Percentiles rank a stretch among this genome's conserved stretches.
Conservation (phyloP, 2,888 invertebrate species). For the Melipona bicolor region DNA sequence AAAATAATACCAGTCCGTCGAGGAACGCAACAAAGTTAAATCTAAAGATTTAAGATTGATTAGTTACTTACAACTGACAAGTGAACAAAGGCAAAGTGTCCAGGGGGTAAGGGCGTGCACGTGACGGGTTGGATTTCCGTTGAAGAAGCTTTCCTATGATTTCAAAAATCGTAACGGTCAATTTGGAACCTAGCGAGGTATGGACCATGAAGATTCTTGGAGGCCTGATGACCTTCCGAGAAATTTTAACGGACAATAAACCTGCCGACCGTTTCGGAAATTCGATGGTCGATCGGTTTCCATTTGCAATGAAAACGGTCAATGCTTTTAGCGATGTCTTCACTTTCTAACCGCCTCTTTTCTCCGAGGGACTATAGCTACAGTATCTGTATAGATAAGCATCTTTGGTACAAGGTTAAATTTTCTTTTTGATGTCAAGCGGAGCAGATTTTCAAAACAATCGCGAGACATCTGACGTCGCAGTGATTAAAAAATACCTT, state of each 20-base stretch:
- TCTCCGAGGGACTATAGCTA: no score
- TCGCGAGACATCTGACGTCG: background rate
- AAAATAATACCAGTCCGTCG: no score
- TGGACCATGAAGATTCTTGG: conserved; percentile 33
- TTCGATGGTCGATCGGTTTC: conserved; percentile 62
- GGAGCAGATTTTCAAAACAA: background rate
- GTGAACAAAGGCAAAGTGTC: no score
- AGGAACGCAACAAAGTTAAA: no score
- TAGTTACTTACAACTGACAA: no score
- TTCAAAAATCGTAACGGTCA: conserved; percentile 66
- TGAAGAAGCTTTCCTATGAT: conserved; percentile 36
- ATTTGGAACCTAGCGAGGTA: conserved; percentile 53
- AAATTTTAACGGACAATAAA: conserved; percentile 65
- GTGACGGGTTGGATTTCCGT: conserved; percentile 26
- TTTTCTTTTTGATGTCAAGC: no score
- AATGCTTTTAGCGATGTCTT: background rate
- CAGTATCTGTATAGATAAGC: no score
- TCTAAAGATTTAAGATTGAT: no score
- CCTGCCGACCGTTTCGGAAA: conserved; percentile 60
- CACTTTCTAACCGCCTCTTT: background rate
- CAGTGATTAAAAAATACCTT: background rate
- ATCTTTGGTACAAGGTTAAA: no score
- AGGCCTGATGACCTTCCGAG: conserved; percentile 69
- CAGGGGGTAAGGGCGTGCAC: no score
- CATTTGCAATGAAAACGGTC: conserved; percentile 29